A percentile compares a stretch with the other conserved stretches of the same genome.
These are phyloP conservation scores for Nettapus auritus DNA, from an alignment of 2,113 vertebrate species.

Conservation along the genomic window DNA sequence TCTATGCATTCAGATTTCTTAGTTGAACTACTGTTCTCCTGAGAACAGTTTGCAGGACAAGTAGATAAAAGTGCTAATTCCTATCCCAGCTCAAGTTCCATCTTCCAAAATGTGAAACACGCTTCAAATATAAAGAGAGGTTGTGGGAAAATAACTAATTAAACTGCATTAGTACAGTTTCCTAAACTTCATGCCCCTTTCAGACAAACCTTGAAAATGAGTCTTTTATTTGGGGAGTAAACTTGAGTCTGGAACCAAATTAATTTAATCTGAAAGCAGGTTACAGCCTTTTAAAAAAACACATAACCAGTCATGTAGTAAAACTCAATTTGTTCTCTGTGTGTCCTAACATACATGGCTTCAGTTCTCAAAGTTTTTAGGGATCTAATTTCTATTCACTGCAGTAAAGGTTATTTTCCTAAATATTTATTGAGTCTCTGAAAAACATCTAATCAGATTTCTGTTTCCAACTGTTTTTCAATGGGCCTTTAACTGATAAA, in stretches of 20 bases:
- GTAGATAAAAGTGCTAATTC: neutral
- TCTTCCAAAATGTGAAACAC: neutral
- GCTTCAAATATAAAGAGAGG: neutral
- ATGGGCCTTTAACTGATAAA: neutral
- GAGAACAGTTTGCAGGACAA: neutral
- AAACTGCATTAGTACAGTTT: neutral
- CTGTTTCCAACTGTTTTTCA: constrained; percentile 3
- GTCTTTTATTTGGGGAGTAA: neutral
- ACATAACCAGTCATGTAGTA: neutral
- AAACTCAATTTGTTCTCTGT: neutral
- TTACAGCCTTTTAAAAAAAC: neutral
- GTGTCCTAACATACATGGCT: neutral
- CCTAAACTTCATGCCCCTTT: neutral
- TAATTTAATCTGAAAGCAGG: neutral
- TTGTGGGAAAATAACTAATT: neutral
- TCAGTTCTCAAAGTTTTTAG: neutral
- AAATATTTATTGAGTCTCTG: constrained; percentile 1
- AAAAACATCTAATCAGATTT: constrained; percentile 5
- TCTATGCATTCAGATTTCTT: neutral
- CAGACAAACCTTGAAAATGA: neutral
- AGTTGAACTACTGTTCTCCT: neutral
- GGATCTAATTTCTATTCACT: neutral
- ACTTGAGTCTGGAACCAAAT: neutral
- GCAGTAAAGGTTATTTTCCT: neutral
- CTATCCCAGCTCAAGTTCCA: neutral